Conservation (phyloP, 2,113 vertebrate genomes). For the Girardinichthys multiradiatus region DNA sequence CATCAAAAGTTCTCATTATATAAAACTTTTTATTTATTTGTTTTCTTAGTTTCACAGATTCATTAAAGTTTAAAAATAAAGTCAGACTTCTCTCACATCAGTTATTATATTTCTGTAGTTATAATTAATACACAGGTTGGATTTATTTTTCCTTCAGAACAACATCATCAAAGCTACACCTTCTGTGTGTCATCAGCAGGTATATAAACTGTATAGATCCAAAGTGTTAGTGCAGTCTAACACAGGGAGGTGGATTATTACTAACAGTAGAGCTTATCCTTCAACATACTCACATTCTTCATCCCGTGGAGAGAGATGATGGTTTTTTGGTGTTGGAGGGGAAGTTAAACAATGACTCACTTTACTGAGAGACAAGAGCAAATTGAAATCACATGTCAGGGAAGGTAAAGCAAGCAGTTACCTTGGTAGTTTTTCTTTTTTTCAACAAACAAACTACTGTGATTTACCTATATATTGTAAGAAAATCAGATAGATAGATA, state of each 20-base stretch:
- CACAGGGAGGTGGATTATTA: conserved; percentile 63
- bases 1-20: too few species aligned
- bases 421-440: conserved; percentile 48
- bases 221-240: conserved; percentile 48
- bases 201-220: conserved; percentile 36
- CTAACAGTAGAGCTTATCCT: conserved; percentile 67
- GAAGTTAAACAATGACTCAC: conserved; percentile 76
- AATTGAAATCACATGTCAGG: conserved; percentile 80
- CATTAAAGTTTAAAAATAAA: background rate
- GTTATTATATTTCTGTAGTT: background rate
- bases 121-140: background rate
- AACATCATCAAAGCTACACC: conserved; percentile 18
- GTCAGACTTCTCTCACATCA: background rate
- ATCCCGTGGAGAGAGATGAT: conserved; percentile 52
- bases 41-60: background rate
- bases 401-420: conserved; percentile 56
- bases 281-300: conserved; percentile 70
- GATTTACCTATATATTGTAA: conserved; percentile 36
- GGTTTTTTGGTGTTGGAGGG: conserved; percentile 65
- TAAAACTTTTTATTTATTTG: background rate
- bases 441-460: conserved; percentile 31
- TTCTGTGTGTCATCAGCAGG: conserved; percentile 42
- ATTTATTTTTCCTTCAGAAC: background rate
- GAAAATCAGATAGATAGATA: too few species aligned
- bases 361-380: conserved; percentile 77